Evolutionary conservation across 2,888 invertebrate genomes (phyloP).

Genomic region (Lypha dubia): DNA sequence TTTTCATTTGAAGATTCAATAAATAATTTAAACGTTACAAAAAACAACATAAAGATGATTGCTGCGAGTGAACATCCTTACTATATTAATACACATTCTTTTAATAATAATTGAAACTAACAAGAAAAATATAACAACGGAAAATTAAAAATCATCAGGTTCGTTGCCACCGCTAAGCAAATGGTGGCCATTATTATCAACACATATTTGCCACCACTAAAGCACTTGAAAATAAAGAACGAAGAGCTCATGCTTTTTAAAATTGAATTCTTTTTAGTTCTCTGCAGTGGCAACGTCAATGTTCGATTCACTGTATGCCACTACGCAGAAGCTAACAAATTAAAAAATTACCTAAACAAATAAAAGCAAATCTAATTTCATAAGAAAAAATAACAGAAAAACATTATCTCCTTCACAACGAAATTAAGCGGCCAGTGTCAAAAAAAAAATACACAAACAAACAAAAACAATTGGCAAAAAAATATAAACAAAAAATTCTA

Average conservation of each 20-base stretch:
- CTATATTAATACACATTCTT: slow-evolving; percentile 6
- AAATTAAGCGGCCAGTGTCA: slow-evolving; percentile 63
- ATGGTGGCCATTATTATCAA: slow-evolving; percentile 66
- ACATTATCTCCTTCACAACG: slow-evolving; percentile 67
- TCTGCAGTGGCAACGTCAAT: slow-evolving; percentile 67
- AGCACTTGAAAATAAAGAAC: slow-evolving; percentile 44
- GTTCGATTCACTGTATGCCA: slow-evolving; percentile 39
- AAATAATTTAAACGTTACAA: too few relatives aligned
- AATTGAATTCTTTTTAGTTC: slow-evolving; percentile 10
- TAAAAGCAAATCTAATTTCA: slow-evolving; percentile 17
- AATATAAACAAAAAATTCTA: slow-evolving; percentile 31
- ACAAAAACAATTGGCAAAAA: slow-evolving; percentile 32
- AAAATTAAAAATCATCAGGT: slow-evolving; percentile 60
- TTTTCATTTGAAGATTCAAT: too few relatives aligned
- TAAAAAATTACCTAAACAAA: background rate
- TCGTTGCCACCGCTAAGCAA: slow-evolving; percentile 66
- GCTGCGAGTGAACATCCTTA: slow-evolving; percentile 21
- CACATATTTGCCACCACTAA: slow-evolving; percentile 49
- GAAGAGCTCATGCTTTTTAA: slow-evolving; percentile 15
- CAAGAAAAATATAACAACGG: slow-evolving; percentile 33
- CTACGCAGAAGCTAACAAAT: slow-evolving; percentile 60
- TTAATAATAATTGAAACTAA: slow-evolving; percentile 32
- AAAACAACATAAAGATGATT: too few relatives aligned
- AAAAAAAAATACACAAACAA: slow-evolving; percentile 39
- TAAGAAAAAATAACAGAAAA: slow-evolving; percentile 20